phyloP scores from a whole-genome alignment of 2,113 vertebrate species.

The Perca schrenkii region DNA sequence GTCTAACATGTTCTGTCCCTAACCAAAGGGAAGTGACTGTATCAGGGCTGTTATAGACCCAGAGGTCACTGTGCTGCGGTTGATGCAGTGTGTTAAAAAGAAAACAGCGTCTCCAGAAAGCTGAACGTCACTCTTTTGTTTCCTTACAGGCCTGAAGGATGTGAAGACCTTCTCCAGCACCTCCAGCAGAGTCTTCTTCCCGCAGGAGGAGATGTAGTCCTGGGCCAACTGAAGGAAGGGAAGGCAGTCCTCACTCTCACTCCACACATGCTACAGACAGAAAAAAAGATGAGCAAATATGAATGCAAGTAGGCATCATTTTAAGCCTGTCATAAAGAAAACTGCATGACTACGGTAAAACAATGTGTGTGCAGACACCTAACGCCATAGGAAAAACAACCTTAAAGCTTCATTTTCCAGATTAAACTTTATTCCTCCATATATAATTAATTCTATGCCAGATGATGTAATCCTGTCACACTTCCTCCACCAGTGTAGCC shows the following conservation, averaged over 20 bases:
- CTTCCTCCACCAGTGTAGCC: background rate
- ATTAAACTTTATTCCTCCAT: background rate
- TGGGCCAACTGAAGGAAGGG: conserved; percentile 97
- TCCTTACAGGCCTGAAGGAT: conserved; percentile 96
- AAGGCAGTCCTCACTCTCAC: conserved; percentile 98
- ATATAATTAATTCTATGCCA: background rate
- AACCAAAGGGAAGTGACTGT: conserved; percentile 19
- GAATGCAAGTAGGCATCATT: background rate
- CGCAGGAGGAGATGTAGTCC: conserved; percentile 98
- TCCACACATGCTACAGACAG: conserved; percentile 94
- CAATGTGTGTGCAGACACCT: background rate
- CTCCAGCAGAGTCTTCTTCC: conserved; percentile 98
- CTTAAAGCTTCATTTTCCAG: background rate
- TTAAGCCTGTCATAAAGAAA: background rate
- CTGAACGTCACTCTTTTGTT: background rate
- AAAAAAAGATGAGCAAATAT: background rate
- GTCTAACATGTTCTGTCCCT: background rate
- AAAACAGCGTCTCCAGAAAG: conserved; percentile 4
- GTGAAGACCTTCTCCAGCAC: conserved; percentile 99
- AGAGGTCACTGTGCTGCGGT: conserved; percentile 8
- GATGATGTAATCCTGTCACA: background rate
- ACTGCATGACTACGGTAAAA: background rate
- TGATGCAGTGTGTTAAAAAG: conserved; percentile 3
- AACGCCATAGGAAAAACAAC: background rate
- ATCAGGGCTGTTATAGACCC: background rate